Base-by-base conservation (phyloP, 2,797 vertebrate species). In the Luscinia megarhynchos region DNA sequence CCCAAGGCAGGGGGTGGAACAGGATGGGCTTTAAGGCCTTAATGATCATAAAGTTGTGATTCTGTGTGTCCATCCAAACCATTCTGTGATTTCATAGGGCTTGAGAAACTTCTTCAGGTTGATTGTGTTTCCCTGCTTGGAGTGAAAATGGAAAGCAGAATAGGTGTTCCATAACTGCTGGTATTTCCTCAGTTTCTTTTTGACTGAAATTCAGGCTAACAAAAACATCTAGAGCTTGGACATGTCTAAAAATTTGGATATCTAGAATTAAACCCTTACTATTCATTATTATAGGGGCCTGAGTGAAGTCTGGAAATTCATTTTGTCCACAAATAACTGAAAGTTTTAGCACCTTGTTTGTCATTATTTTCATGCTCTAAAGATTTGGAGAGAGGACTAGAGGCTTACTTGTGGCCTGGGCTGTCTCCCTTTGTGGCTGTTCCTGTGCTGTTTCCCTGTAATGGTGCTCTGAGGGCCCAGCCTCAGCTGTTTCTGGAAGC, bases 401-500 rank as follows among this genome's bases (percentile, higher is more conserved):
- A 74, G 40, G 36, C 10, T 43, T 77, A 7, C 63, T 22, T 41
- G 64, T 89, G 67, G 64, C 61, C 57, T 55, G 20, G 41, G 8
- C 8, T 36, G 14, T 55, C 41, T 70, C 16, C 6, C 34, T 58
- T 43, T 45, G 40, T 74, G 24, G 20, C 48, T 58, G 15, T 29
- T 24, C 5, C 72, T 27, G 34, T 81, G 38, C 16, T 7, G 3
- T 72, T 87, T 82, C 15, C 3, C 40, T 84, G 34, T 70, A n/a
- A 6, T 40, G 50, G 57, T 40, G 41, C 61, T 87, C 34, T 70
- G 75, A 54, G 64, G 40, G 50, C 34, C 78, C 36, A 61, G 50
- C 66, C n/a, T 76, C 40, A 43, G 61, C 67, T 77, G 21, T 83
- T 96, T 51, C 83, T 91, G 58, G 61, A 66, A 84, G 87, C 72